Evolutionary conservation across 2,113 vertebrate species (phyloP), one percentile per base, ranked within the genome.

Genomic region (Promerops cafer): DNA sequence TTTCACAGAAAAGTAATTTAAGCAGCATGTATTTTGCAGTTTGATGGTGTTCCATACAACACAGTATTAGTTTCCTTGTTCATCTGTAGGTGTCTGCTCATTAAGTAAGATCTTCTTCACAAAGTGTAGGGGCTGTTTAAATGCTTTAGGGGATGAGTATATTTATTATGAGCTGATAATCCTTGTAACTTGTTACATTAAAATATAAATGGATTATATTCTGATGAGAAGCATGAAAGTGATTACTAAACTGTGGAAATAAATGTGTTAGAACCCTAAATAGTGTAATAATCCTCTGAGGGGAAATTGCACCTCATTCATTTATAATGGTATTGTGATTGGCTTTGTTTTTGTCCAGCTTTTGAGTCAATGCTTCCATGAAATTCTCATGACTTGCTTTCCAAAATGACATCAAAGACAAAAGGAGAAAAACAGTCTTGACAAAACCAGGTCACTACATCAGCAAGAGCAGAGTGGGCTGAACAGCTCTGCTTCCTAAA

Each of bases 201-300:
- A 96, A 94, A 92, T 91, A 94, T 94, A 97, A 97, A 94, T 93
- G 83, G 63, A 92, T 96, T 93, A 56, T 74, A 82, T 78, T 86
- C 65, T 4, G 2, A 66, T 82, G 76, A 95, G 83, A 89, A 91
- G 83, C 75, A 42, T 79, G 80, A 91, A 95, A 96, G 87, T 84
- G 54, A 89, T 95, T 97, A 92, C 66, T 89, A 65, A 94, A 75
- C 79, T 80, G 64, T 13, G 30, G 85, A 75, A 94, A 88, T 87
- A 95, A 96, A 81, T 71, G 68, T 16, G 7, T 80, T 96, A 70
- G 94, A 90, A 94, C 69, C 53, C 57, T 47, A 94, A 90, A 88
- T 64, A 88, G 27, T 60, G 39, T 56, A 82, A 84, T 96, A 93
- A 94, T 97, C 83, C 78, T 92, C 57, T n/a, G 53, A 70, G 57